These are phyloP conservation scores for Anoncus sp. DNA, from an alignment of 2,888 invertebrate genomes.

Conservation along the genomic window DNA sequence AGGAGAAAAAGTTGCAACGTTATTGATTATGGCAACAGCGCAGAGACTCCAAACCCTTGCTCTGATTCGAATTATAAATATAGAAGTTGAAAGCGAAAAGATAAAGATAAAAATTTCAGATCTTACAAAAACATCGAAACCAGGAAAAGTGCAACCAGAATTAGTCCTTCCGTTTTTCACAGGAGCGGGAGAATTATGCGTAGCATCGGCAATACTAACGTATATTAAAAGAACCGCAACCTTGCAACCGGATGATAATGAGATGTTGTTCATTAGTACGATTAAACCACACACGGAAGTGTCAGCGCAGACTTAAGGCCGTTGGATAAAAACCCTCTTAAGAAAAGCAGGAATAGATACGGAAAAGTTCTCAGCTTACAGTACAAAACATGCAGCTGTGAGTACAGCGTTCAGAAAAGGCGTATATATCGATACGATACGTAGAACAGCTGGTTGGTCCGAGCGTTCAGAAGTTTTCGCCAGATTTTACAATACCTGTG, in stretches of 20 bases:
- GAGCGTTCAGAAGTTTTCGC: slow-evolving; percentile 39
- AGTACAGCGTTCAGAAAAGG: slow-evolving; percentile 51
- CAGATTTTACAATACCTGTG: slow-evolving; percentile 59
- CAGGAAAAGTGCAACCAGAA: slow-evolving; percentile 21
- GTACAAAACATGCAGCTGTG: slow-evolving; percentile 58
- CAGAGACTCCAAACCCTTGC: slow-evolving; percentile 25
- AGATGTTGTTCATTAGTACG: slow-evolving; percentile 52
- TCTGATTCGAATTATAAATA: slow-evolving; percentile 29
- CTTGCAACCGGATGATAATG: slow-evolving; percentile 24
- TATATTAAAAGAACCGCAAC: slow-evolving; percentile 42
- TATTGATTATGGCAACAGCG: slow-evolving; percentile 26
- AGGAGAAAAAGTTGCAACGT: slow-evolving; percentile 23
- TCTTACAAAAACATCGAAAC: slow-evolving; percentile 21
- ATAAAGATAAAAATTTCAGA: slow-evolving; percentile 29
- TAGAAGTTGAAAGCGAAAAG: slow-evolving; percentile 12
- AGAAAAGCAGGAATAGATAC: slow-evolving; percentile 62
- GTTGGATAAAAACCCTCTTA: slow-evolving; percentile 63
- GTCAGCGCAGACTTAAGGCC: slow-evolving; percentile 63
- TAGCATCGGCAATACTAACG: slow-evolving; percentile 22
- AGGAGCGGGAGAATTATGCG: slow-evolving; percentile 23
- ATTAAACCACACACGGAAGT: slow-evolving; percentile 52
- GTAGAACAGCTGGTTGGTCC: slow-evolving; percentile 55
- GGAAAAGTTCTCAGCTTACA: slow-evolving; percentile 59
- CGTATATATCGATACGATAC: slow-evolving; percentile 48
- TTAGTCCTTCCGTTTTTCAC: slow-evolving; percentile 16